Percentiles rank a stretch among this genome's conserved stretches.
Conservation (phyloP, 2,113 vertebrate genomes). For the Takifugu flavidus region DNA sequence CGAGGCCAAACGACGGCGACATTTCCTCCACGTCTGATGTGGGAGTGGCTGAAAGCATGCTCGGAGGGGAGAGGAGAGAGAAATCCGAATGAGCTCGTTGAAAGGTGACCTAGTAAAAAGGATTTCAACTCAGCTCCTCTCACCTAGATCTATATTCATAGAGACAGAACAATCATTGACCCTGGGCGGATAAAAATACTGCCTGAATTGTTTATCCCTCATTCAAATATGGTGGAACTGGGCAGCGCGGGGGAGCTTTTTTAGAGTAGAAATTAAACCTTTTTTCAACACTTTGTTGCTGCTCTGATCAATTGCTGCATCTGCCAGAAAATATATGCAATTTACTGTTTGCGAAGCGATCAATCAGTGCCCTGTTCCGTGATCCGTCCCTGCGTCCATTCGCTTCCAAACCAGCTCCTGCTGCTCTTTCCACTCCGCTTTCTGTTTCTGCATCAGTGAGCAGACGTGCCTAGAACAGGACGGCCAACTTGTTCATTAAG, state of each 20-base stretch:
- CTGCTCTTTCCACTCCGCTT: conserved; percentile 1
- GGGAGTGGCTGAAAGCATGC: conserved; percentile 3
- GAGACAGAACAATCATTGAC: conserved; percentile 67
- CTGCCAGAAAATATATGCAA: conserved; percentile 35
- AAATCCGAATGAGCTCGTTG: neutral
- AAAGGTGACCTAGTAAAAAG: conserved; percentile 7
- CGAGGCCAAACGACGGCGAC: conserved; percentile 19
- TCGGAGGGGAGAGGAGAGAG: neutral
- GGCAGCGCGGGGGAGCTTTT: conserved; percentile 51
- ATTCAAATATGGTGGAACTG: conserved; percentile 65
- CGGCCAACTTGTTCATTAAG: conserved; percentile 43
- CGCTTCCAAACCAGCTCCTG: neutral
- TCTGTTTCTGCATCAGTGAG: conserved; percentile 31
- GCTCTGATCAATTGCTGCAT: conserved; percentile 16
- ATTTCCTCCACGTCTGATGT: conserved; percentile 7
- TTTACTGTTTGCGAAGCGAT: conserved; percentile 30
- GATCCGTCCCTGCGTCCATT: neutral
- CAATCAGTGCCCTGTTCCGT: conserved; percentile 13
- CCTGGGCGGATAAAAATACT: conserved; percentile 61
- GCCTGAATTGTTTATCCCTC: conserved; percentile 64
- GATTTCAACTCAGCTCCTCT: conserved; percentile 36
- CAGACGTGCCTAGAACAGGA: conserved; percentile 29
- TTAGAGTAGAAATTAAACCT: conserved; percentile 51
- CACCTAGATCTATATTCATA: conserved; percentile 40
- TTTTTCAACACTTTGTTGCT: conserved; percentile 29